phyloP scores from a whole-genome alignment of 2,797 vertebrate species.

The Scarus forsteni region DNA sequence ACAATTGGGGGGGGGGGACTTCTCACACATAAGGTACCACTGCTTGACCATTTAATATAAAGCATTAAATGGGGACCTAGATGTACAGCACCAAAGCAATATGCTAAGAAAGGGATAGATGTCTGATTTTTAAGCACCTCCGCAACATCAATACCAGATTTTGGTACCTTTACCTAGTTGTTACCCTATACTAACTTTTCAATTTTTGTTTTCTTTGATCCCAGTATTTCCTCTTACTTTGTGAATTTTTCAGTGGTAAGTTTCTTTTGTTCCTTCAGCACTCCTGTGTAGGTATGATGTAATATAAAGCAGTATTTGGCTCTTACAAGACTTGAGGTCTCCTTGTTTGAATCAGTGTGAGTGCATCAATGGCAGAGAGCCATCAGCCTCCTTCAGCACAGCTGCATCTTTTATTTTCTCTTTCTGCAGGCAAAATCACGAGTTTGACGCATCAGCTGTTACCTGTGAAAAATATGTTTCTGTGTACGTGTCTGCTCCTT shows the following conservation, averaged over 20 bases:
- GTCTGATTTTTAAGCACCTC: no score
- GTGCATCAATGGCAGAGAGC: slow-evolving; percentile 71
- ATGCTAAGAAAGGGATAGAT: no score
- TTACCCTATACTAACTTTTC: no score
- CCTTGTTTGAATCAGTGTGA: slow-evolving; percentile 68
- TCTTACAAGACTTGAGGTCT: slow-evolving; percentile 47
- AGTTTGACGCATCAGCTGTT: slow-evolving; percentile 41
- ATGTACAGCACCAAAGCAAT: no score
- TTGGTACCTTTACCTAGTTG: no score
- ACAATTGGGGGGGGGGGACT: no score
- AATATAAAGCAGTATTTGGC: slow-evolving; percentile 43
- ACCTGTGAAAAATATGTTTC: slow-evolving; percentile 28
- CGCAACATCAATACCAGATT: no score
- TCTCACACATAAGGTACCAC: no score
- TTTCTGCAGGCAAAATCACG: slow-evolving; percentile 54
- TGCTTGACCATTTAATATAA: no score
- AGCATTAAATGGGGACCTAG: no score
- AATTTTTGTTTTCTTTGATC: no score
- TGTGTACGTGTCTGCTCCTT: slow-evolving; percentile 17
- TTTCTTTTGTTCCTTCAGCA: slow-evolving; percentile 11
- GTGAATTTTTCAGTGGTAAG: neutral
- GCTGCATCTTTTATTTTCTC: slow-evolving; percentile 53
- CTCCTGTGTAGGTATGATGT: slow-evolving; percentile 25
- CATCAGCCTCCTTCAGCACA: slow-evolving; percentile 58
- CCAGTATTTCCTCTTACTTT: neutral